Percentiles rank a stretch among this genome's conserved stretches.
Evolutionary conservation across 2,888 invertebrate genomes (phyloP).

Genomic region (Arge pagana): DNA sequence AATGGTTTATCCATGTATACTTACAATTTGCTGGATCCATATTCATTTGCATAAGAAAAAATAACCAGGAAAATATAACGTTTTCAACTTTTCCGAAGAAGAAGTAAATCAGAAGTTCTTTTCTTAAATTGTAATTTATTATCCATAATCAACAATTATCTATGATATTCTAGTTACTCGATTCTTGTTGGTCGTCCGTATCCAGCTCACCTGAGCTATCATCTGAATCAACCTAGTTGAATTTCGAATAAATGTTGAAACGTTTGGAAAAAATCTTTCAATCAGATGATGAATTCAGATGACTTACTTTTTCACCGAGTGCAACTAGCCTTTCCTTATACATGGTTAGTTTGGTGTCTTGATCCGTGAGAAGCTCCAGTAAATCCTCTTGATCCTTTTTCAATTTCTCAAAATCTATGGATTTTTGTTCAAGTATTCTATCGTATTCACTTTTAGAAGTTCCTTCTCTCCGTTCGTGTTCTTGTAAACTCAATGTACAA

Average conservation of each 20-base stretch:
- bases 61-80: no score
- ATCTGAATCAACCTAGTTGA: slow-evolving; percentile 50
- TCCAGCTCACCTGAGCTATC: slow-evolving; percentile 50
- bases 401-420: slow-evolving; percentile 67
- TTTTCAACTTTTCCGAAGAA: no score
- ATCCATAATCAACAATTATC: slow-evolving; percentile 6
- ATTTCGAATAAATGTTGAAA: slow-evolving; percentile 8
- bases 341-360: slow-evolving; percentile 72
- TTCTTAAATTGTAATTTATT: no score
- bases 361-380: slow-evolving; percentile 85
- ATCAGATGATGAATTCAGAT: background rate
- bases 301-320: slow-evolving; percentile 61
- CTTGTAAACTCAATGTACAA: slow-evolving; percentile 36
- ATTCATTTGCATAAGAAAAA: no score
- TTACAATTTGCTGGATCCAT: no score
- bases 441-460: slow-evolving; percentile 40
- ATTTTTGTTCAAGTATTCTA: slow-evolving; percentile 50
- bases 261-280: background rate
- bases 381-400: slow-evolving; percentile 93
- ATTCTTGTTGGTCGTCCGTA: slow-evolving; percentile 41
- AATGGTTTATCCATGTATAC: no score
- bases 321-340: slow-evolving; percentile 66
- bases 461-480: slow-evolving; percentile 52
- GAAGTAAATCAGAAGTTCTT: no score
- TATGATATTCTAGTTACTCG: slow-evolving; percentile 10